Percentiles rank a stretch among this genome's conserved stretches.
phyloP scores from a whole-genome alignment of 2,888 invertebrate species.

The Zhengitettix transpicula region DNA sequence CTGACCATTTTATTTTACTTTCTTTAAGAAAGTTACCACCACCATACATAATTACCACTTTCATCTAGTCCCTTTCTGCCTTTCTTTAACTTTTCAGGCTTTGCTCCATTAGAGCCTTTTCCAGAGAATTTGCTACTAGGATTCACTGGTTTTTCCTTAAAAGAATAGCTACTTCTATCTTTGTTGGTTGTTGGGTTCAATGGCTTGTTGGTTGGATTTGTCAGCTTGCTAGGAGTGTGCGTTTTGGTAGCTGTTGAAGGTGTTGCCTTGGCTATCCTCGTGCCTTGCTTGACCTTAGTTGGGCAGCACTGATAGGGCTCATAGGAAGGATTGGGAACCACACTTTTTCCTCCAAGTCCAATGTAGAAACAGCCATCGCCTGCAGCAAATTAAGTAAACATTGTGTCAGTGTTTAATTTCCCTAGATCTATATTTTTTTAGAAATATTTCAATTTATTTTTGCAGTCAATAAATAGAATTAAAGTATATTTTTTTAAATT shows the following conservation, averaged over 20 bases:
- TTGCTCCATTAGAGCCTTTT: constrained; percentile 11
- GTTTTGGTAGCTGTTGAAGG: constrained; percentile 14
- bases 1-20: background rate
- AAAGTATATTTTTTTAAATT: background rate
- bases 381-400: constrained; percentile 70
- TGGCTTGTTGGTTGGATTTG: constrained; percentile 17
- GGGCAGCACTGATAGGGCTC: constrained; percentile 89
- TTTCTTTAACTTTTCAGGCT: constrained; percentile 39
- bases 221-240: constrained; percentile 4
- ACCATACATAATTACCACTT: constrained; percentile 69
- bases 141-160: constrained; percentile 6
- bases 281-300: constrained; percentile 60
- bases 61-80: constrained; percentile 72
- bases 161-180: background rate
- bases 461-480: background rate
- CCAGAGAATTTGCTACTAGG: constrained; percentile 11
- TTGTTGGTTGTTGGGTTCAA: constrained; percentile 14
- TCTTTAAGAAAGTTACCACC: constrained; percentile 41
- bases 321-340: constrained; percentile 56
- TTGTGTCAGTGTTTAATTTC: constrained; percentile 37
- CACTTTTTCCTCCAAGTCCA: constrained; percentile 77
- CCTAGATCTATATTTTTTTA: background rate
- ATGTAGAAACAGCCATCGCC: constrained; percentile 96
- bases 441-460: background rate
- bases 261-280: constrained; percentile 62